Evolutionary conservation across 2,888 invertebrate species (phyloP), one percentile per base, ranked within the genome.

Genomic region (Eupsilia transversa): DNA sequence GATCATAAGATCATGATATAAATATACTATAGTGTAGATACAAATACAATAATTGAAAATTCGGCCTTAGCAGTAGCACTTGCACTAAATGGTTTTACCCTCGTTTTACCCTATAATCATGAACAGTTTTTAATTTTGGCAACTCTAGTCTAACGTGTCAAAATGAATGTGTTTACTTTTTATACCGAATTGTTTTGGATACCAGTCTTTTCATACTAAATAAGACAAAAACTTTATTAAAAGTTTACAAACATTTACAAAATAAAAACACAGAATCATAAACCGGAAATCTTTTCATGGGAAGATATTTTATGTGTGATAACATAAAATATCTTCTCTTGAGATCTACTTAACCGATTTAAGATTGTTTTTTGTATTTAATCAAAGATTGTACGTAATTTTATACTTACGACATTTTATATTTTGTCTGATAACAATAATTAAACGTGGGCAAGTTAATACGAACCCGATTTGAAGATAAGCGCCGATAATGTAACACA

Each of bases 121-220:
- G 59, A 52, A 41, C 1, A 35, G 14, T 27, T 33, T 14, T 1
- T 52, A 30, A 14, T 9, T 30, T 30, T 52, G 72, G 75, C 79
- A 75, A 75, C 79, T 14, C 35, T 59, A 4, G 0, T 35, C 17
- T 5, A 17, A 35, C 4, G 30, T 70, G 57, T 79, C 71, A 43
- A 79, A 57, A 38, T 49, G 27, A 35, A 20, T 3, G 2, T 43
- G 14, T 27, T 41, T 30, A 33, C 14, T 35, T 76, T 54, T 49
- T 27, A 43, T 6, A 27, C 0, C 9, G n/a, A 17, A 43, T 56
- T 46, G n/a, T 33, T n/a, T 6, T 43, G 35, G 65, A 43, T 43
- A 54, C 10, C 2, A 38, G 66, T 3, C 77, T 74, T 72, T 73
- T 72, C 2, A 27, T 20, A 33, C 0, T 2, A 30, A 23, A 7